Evolutionary conservation across 2,888 invertebrate genomes (phyloP), one percentile per base, ranked within the genome.

Genomic region (Aleiodes testaceus): DNA sequence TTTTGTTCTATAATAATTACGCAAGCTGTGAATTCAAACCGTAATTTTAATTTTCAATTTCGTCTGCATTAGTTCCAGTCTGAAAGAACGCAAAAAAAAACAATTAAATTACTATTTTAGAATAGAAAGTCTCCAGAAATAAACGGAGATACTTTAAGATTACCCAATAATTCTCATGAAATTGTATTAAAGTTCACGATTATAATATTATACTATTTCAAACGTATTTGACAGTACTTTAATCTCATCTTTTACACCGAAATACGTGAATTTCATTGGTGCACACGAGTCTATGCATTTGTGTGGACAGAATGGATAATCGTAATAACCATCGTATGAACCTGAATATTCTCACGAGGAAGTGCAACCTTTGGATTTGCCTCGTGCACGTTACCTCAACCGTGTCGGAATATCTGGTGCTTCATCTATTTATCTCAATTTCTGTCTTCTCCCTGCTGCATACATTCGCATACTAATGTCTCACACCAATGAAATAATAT

Each of bases 281-380:
- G 26, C 12, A n/a, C 22, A 20, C 2, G 20, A 26, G 26, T 52
- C 4, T 52, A 14, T 42, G 59, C n/a, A 14, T 42, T 16, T 59
- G 59, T 59, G 42, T 42, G 42, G 16, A 59, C 59, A 59, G 59
- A 59, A 16, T 42, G 59, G 59, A 59, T 59, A 59, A 59, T 59
- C 36, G 59, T 42, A 59, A 59, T 59, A 36, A 59, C 59, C 42
- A 36, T 42, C 16, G 59, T 59, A 59, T 59, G 26, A 36, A 59
- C 18, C 59, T 5, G 59, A 9, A 42, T 26, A 30, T 30, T 14
- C 26, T 30, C 53, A 53, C 53, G 14, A 53, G 53, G 53, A 53
- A 53, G 53, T 53, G 53, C 53, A 53, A 53, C 59, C 36, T 59
- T 59, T 2, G 59, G 59, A 59, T 59, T 59, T 59, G 20, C 36